Evolutionary conservation across 1,140 invertebrate species (phyloP).

Genomic region (Ruditapes philippinarum): DNA sequence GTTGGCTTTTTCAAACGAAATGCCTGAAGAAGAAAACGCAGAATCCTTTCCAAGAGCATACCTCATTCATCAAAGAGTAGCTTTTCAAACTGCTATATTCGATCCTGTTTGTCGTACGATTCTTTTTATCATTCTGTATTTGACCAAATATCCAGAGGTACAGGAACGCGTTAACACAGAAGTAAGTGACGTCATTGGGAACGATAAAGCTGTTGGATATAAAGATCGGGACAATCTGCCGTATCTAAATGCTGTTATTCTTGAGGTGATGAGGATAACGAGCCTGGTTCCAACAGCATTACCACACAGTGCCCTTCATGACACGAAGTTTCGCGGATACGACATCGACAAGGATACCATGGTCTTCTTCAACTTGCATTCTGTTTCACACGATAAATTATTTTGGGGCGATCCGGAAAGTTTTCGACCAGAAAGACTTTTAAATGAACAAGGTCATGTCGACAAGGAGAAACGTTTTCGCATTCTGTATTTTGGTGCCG

Average conservation of each 20-base stretch:
- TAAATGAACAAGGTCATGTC: not conserved
- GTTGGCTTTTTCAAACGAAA: too few relatives aligned
- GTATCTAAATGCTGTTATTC: constrained; percentile 78
- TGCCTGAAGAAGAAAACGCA: too few relatives aligned
- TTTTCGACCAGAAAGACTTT: not conserved
- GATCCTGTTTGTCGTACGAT: too few relatives aligned
- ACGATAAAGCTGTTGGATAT: constrained; percentile 91
- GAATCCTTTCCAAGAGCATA: too few relatives aligned
- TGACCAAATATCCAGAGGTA: too few relatives aligned
- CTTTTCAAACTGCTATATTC: too few relatives aligned
- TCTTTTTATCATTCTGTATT: constrained; percentile 93
- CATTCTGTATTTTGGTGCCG: not conserved
- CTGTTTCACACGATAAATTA: not conserved
- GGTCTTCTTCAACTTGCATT: not conserved
- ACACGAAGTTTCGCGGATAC: constrained; percentile 80
- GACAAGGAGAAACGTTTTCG: not conserved
- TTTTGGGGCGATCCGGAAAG: not conserved
- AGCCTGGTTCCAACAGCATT: constrained; percentile 82
- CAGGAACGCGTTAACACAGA: constrained; percentile 94
- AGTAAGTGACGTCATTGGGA: constrained; percentile 93
- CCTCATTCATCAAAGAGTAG: too few relatives aligned
- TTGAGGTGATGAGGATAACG: constrained; percentile 75
- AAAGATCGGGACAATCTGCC: constrained; percentile 89
- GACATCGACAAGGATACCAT: too few relatives aligned
- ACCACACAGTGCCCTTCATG: constrained; percentile 66